Base-by-base conservation (phyloP, 2,888 invertebrate species). In the Napeogenes sylphis region DNA sequence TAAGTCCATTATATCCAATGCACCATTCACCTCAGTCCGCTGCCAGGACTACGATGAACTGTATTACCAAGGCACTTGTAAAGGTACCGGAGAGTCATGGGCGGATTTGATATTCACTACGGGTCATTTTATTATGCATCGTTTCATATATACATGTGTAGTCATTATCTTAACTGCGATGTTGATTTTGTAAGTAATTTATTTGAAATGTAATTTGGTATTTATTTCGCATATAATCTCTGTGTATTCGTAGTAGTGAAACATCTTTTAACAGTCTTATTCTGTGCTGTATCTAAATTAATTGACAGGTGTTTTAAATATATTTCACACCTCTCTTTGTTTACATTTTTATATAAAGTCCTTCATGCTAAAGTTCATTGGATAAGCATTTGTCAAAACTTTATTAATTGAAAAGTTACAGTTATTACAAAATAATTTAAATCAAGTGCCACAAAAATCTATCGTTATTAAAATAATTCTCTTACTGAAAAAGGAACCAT, bases 31-130 rank as follows among this genome's bases (percentile, higher is more conserved):
- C 0, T 90, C 90, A 1, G 86, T 90, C 2, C 76, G 87, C 0
- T 92, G 92, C 64, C 73, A 77, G 63, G 83, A 78, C 64, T 91
- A 91, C 68, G 84, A 91, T 55, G 90, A 90, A 66, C 72, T 90
- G 3, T 89, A 85, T 71, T 89, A 90, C 73, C 70, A 73, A 0
- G 84, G 90, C 0, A 80, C 81, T 8, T 91, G 91, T 62, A 76
- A 80, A 64, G 91, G 91, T 32, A 91, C 91, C 2, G 91, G 91
- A 0, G 90, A 91, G 82, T 89, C 62, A 87, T 92, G 91, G 91
- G 91, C 38, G 87, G 90, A 65, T 86, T 91, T 71, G 79, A 85
- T 68, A 89, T 91, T 77, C 91, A 91, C 72, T 91, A 90, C 60
- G 90, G 90, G 90, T 90, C 67, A 79, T n/a, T n/a, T 33, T 55